Evolutionary conservation across 2,888 invertebrate species (phyloP), one percentile per base, ranked within the genome.

Genomic region (Prenolepis imparis): DNA sequence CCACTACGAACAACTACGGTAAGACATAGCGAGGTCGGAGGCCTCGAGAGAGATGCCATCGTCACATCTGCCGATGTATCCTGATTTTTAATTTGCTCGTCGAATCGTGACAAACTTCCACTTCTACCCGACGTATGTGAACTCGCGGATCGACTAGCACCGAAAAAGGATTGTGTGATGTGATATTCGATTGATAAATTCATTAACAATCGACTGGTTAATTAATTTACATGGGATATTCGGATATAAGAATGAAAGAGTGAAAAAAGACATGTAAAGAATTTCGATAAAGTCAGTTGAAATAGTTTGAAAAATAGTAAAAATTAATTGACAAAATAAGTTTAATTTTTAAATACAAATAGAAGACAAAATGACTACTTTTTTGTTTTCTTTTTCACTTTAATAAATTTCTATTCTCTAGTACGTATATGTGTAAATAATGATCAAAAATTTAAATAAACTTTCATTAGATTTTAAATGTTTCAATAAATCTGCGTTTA

Each of bases 71-170:
- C 32, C 81, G 41, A 84, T 82, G 74, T 82, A 86, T 84, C 84
- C 59, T 73, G 82, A 82, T 75, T 86, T 86, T 89, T 87, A 83
- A 86, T 87, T 89, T 83, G 72, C 77, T 84, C 83, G 64, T 72
- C 24, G 66, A 75, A 52, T 0, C 18, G 28, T 21, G 39, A 36
- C 39, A 28, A 48, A 12, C 39, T 24, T 41, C 6, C 36, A 44
- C 1, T 73, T 32, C 72, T 44, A 11, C 6, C 32, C 36, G 15
- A 52, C 48, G 3, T 2, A 28, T 28, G 28, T 74, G 18, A 64
- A 36, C 24, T 64, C 63, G 24, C 24, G 61, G 15, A 44, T 67
- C 28, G 15, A 55, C n/a, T 52, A 15, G 36, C 11, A 12, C 18
- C 9, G 44, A 36, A 48, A 6, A 61, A 55, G 9, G 24, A 6